phyloP scores from a whole-genome alignment of 35 echinoderm and acorn worm genomes.

The Patiria miniata region DNA sequence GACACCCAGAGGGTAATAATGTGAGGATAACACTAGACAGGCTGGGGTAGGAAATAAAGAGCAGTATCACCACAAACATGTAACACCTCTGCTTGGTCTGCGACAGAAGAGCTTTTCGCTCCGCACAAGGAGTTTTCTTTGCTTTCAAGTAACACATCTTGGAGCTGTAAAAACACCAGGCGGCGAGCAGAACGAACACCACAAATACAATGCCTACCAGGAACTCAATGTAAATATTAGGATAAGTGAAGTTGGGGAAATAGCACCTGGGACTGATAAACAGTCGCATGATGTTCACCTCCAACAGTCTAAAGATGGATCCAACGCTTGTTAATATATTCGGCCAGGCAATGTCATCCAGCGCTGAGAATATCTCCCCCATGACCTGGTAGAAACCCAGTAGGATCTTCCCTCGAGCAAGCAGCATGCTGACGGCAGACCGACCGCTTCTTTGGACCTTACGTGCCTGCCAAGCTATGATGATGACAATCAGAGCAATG shows the following conservation, averaged over 20 bases:
- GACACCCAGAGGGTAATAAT: constrained; percentile 37
- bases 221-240: constrained; percentile 32
- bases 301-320: neutral
- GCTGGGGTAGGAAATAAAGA: constrained; percentile 48
- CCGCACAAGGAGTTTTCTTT: neutral
- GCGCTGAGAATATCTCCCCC: constrained; percentile 35
- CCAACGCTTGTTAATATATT: constrained; percentile 19
- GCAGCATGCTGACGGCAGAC: constrained; percentile 20
- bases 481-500: neutral
- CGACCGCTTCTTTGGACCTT: neutral
- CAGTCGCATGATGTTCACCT: constrained; percentile 17
- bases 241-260: neutral
- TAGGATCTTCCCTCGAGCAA: constrained; percentile 53
- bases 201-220: neutral
- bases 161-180: neutral
- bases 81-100: constrained; percentile 21
- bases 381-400: constrained; percentile 62
- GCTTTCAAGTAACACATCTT: neutral
- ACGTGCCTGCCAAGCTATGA: constrained; percentile 26
- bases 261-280: constrained; percentile 40
- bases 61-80: constrained; percentile 33
- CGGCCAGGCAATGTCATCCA: constrained; percentile 40
- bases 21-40: constrained; percentile 45
- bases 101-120: neutral
- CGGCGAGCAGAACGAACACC: neutral